These are phyloP conservation scores for Zapus hudsonius DNA, from an alignment of 2,113 vertebrate genomes.

Conservation along the genomic window DNA sequence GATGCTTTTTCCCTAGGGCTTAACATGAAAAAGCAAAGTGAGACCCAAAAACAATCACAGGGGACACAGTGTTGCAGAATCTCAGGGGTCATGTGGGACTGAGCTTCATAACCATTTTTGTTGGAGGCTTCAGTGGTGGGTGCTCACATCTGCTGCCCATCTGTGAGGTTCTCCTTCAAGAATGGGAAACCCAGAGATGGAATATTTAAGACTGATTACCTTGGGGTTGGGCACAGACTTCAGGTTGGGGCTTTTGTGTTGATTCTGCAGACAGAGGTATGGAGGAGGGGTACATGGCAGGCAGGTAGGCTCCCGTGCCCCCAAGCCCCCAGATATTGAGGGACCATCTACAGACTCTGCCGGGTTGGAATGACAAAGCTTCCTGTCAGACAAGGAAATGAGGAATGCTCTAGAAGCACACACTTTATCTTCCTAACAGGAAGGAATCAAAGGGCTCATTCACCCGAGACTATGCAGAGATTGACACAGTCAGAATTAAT, in stretches of 20 bases:
- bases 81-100: neutral
- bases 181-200: neutral
- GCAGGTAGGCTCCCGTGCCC: neutral
- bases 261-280: neutral
- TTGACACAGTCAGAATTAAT: neutral
- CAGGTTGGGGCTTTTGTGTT: neutral
- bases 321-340: neutral
- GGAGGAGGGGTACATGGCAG: neutral
- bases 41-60: neutral
- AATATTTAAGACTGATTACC: accelerated
- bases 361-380: neutral
- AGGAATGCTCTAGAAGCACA: accelerated
- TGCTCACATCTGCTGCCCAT: neutral
- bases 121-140: neutral
- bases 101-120: neutral
- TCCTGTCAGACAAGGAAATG: neutral
- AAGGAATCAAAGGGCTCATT: neutral
- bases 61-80: neutral
- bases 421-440: neutral
- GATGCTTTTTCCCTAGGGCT: neutral
- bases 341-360: neutral
- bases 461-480: neutral
- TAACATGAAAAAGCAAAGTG: neutral
- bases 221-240: neutral
- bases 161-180: neutral